Percentiles rank a stretch among this genome's conserved stretches.
Evolutionary conservation across 2,797 vertebrate genomes (phyloP).

Genomic region (Dendrocincla tyrannina): DNA sequence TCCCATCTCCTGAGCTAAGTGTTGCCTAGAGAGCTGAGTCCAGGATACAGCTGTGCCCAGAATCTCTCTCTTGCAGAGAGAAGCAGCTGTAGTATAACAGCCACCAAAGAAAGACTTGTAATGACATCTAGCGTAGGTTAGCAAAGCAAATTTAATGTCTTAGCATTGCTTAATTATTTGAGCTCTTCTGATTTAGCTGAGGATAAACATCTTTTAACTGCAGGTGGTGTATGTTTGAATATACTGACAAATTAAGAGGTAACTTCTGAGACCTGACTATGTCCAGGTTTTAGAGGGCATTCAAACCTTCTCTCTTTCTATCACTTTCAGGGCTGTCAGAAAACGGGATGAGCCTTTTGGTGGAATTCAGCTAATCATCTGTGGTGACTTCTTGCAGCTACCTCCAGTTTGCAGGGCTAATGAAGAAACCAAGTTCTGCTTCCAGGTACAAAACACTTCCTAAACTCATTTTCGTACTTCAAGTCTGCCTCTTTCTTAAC

Average conservation of each 20-base stretch:
- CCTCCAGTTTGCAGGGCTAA: slow-evolving; percentile 89
- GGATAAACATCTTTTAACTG: not conserved
- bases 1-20: not conserved
- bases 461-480: not conserved
- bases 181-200: not conserved
- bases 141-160: not conserved
- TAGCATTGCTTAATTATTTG: not conserved
- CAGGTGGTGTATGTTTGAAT: not conserved
- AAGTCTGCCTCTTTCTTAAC: not conserved
- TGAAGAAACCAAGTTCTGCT: slow-evolving; percentile 88
- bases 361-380: slow-evolving; percentile 95
- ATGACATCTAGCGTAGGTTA: not conserved
- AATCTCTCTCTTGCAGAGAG: not conserved
- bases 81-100: not conserved
- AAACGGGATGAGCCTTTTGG: slow-evolving; percentile 90
- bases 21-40: not conserved
- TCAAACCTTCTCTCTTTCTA: not conserved
- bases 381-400: slow-evolving; percentile 95
- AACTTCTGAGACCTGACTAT: not conserved
- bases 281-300: not conserved
- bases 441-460: slow-evolving; percentile 82
- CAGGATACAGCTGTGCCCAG: not conserved
- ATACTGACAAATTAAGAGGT: not conserved
- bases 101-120: not conserved
- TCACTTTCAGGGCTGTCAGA: slow-evolving; percentile 80